phyloP scores from a whole-genome alignment of 2,888 invertebrate species.

The Andrena marginata region DNA sequence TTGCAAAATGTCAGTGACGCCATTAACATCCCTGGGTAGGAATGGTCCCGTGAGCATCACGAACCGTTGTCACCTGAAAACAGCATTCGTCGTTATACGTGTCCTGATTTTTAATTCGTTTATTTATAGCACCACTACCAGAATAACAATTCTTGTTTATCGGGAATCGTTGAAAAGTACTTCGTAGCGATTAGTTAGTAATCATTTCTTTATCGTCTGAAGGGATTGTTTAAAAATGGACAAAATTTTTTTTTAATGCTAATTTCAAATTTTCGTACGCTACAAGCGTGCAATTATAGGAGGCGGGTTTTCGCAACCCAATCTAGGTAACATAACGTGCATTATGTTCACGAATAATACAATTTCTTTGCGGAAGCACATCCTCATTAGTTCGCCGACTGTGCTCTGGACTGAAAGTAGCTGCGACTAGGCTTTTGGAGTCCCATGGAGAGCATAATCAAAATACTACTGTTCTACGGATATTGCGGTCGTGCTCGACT shows the following conservation, averaged over 20 bases:
- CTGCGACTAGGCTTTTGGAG: constrained; percentile 49
- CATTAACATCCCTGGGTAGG: constrained; percentile 42
- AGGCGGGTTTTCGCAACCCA: constrained; percentile 3
- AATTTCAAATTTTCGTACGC: background rate
- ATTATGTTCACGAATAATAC: constrained; percentile 40
- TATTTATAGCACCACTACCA: background rate
- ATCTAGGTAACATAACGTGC: constrained; percentile 20
- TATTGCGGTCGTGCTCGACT: constrained; percentile 25
- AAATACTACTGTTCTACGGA: constrained; percentile 37
- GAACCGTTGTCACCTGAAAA: constrained; percentile 18
- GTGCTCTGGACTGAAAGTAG: constrained; percentile 44
- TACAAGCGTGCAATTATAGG: background rate
- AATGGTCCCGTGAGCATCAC: constrained; percentile 43
- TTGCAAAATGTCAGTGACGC: constrained; percentile 74
- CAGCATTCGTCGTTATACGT: background rate
- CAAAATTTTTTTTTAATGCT: background rate
- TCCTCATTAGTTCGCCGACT: constrained; percentile 55
- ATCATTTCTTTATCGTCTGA: background rate
- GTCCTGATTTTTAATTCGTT: constrained; percentile 16
- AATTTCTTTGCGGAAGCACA: constrained; percentile 63
- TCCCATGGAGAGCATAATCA: constrained; percentile 46
- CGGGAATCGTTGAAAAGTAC: background rate
- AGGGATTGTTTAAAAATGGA: background rate
- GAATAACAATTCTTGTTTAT: background rate
- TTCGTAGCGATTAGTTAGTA: background rate